These are phyloP conservation scores for Drosophila putrida DNA, from an alignment of 2,888 invertebrate species.

Conservation along the genomic window DNA sequence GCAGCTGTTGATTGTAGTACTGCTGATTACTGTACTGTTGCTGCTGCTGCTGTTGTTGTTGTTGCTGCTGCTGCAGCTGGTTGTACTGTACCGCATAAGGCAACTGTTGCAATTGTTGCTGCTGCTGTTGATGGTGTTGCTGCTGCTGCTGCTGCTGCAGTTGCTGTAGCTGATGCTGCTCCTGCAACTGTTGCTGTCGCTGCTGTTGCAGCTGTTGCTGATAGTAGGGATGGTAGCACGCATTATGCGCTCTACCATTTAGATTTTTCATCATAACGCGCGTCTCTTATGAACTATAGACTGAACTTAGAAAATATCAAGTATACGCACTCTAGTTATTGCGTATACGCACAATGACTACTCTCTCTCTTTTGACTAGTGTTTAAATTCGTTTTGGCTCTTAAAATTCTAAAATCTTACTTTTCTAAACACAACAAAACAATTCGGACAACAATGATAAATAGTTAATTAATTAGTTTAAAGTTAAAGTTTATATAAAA, in stretches of 20 bases:
- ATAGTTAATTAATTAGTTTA: constrained; percentile 17
- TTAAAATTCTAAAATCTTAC: constrained; percentile 23
- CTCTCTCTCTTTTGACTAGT: constrained; percentile 50
- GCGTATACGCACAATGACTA: constrained; percentile 67
- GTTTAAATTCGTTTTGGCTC: constrained; percentile 50
- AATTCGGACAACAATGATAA: constrained; percentile 60
- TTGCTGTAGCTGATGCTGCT: constrained; percentile 44
- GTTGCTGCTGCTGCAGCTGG: constrained; percentile 53
- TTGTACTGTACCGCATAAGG: constrained; percentile 33
- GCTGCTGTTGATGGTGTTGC: constrained; percentile 29
- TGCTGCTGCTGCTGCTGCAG: constrained; percentile 34
- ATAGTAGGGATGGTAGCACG: constrained; percentile 78
- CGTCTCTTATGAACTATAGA: constrained; percentile 32
- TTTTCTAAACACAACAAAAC: constrained; percentile 35
- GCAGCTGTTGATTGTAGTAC: constrained; percentile 35
- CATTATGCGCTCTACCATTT: constrained; percentile 77
- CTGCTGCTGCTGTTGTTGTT: constrained; percentile 35
- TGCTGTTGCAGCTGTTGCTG: constrained; percentile 63
- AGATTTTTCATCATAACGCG: constrained; percentile 78
- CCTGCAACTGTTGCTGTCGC: constrained; percentile 53
- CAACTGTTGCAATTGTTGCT: constrained; percentile 36
- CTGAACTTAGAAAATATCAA: constrained; percentile 59
- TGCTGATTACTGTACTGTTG: constrained; percentile 37
- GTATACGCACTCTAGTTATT: constrained; percentile 65
- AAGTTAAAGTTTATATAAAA: constrained; percentile 16